Conservation (phyloP, 2,888 invertebrate genomes). For the Philonicus albiceps region DNA sequence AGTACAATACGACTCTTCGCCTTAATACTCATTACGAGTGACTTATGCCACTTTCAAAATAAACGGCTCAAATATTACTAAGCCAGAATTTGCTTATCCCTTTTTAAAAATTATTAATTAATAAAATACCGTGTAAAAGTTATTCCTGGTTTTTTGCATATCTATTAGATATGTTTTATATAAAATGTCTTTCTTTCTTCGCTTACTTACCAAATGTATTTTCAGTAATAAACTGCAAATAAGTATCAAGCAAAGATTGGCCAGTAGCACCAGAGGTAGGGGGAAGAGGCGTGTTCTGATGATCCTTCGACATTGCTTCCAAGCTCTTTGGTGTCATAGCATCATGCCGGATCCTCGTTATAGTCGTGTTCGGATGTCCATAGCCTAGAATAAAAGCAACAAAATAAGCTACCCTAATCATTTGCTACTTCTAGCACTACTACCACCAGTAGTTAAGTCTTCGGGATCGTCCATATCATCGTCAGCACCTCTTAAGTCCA, state of each 20-base stretch:
- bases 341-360: conserved; percentile 70
- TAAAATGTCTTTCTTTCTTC: not conserved
- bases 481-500: conserved; percentile 81
- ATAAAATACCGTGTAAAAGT: too few species aligned
- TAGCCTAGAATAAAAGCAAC: conserved; percentile 61
- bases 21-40: too few species aligned
- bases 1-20: too few species aligned
- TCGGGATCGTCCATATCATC: conserved; percentile 76
- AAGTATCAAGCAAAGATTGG: conserved; percentile 84
- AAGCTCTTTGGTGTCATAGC: conserved; percentile 73
- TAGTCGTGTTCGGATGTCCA: conserved; percentile 71
- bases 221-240: conserved; percentile 87
- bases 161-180: too few species aligned
- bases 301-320: conserved; percentile 70
- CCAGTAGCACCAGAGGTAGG: conserved; percentile 72
- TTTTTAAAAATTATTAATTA: too few species aligned
- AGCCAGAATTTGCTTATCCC: too few species aligned
- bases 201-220: conserved; percentile 72
- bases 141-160: too few species aligned
- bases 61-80: too few species aligned
- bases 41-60: too few species aligned
- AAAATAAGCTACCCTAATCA: conserved; percentile 49
- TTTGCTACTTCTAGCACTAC: conserved; percentile 51
- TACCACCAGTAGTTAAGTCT: conserved; percentile 74
- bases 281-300: conserved; percentile 72